These are phyloP conservation scores for Alligator sinensis DNA, from an alignment of 2,113 vertebrate species.

Conservation along the genomic window DNA sequence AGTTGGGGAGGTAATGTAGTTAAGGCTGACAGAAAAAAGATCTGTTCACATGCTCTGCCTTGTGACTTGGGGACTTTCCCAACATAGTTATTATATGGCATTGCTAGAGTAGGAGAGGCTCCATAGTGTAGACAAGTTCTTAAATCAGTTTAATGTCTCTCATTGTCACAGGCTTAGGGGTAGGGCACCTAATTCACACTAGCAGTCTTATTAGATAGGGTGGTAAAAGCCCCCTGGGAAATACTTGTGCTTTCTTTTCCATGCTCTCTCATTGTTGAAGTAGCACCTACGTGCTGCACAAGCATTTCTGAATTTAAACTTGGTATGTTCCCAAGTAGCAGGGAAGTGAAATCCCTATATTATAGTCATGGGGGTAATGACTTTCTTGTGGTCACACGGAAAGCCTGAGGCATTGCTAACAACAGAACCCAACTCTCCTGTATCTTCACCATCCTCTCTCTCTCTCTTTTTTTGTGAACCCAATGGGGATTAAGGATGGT, in stretches of 20 bases:
- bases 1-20: no score
- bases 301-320: not conserved
- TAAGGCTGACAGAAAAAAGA: no score
- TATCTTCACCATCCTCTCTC: not conserved
- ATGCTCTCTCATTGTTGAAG: not conserved
- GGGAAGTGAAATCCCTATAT: not conserved
- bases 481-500: not conserved
- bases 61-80: no score
- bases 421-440: not conserved
- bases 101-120: no score
- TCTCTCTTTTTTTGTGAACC: not conserved
- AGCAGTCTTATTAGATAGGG: not conserved
- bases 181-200: not conserved
- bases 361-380: not conserved
- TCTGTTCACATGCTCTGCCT: no score
- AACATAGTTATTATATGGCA: no score
- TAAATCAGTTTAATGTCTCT: not conserved
- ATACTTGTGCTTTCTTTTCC: not conserved
- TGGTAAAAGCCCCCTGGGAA: rapidly evolving
- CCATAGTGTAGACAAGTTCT: no score
- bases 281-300: not conserved
- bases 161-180: not conserved
- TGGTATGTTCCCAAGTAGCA: not conserved
- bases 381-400: not conserved
- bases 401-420: not conserved